phyloP scores from a whole-genome alignment of 2,113 vertebrate species.

The Ochotona curzoniae region DNA sequence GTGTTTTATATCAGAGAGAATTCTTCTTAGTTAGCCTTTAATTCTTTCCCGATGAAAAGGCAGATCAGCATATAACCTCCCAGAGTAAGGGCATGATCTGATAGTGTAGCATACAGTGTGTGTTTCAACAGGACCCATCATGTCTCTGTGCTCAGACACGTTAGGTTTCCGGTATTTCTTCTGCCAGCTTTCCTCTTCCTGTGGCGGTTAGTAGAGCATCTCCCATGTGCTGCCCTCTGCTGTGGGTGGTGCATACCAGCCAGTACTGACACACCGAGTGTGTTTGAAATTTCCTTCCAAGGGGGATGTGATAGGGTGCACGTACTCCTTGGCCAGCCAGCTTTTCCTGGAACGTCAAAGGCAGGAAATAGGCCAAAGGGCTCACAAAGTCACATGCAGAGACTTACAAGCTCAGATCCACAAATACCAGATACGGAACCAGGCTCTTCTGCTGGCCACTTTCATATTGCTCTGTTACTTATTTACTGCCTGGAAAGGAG shows the following conservation, averaged over 20 bases:
- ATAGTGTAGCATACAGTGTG: slow-evolving; percentile 72
- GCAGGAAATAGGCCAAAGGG: slow-evolving; percentile 53
- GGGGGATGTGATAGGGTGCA: slow-evolving; percentile 79
- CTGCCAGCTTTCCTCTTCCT: background rate
- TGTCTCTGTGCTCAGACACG: background rate
- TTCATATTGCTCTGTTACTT: background rate
- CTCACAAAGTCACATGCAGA: background rate
- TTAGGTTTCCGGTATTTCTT: slow-evolving; percentile 18
- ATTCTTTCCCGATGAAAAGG: background rate
- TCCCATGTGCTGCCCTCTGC: slow-evolving; percentile 26
- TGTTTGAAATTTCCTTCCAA: slow-evolving; percentile 78
- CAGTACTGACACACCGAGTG: background rate
- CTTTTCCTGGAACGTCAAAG: background rate
- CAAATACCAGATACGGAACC: slow-evolving; percentile 4
- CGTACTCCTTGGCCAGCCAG: slow-evolving; percentile 63
- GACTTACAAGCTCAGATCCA: too few relatives aligned
- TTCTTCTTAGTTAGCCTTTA: background rate
- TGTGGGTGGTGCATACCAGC: too few relatives aligned
- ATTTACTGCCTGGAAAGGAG: slow-evolving; percentile 57
- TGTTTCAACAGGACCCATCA: slow-evolving; percentile 47
- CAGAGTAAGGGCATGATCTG: slow-evolving; percentile 33
- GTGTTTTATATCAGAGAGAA: background rate
- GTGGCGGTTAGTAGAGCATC: slow-evolving; percentile 65
- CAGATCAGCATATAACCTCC: slow-evolving; percentile 45
- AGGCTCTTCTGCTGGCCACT: slow-evolving; percentile 73